Conservation (phyloP, 1,140 invertebrate species). For the Zaprionus camerounensis region DNA sequence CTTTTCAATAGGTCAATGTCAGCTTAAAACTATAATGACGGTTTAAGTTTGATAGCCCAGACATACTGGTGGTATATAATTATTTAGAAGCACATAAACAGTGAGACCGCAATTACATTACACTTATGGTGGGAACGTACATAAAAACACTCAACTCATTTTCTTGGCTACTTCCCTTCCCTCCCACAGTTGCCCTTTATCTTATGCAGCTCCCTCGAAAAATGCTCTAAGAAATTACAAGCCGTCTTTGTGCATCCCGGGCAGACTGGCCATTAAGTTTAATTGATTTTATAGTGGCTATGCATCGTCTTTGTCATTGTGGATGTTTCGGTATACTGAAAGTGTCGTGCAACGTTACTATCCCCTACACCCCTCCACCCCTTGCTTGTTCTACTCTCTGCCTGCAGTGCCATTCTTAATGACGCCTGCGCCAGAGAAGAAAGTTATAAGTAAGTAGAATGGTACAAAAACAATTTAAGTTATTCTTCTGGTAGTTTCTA, state of each 20-base stretch:
- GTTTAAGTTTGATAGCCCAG: conserved; percentile 7
- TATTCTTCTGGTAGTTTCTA: conserved; percentile 35
- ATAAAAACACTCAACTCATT: conserved; percentile 9
- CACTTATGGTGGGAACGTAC: conserved; percentile 11
- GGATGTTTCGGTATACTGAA: conserved; percentile 7
- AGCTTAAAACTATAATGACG: neutral
- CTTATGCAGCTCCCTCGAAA: neutral
- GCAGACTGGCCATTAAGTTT: conserved; percentile 60
- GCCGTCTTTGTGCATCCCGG: conserved; percentile 44
- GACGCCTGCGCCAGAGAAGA: conserved; percentile 30
- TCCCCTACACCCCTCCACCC: neutral
- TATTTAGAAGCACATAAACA: conserved; percentile 32
- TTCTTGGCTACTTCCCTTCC: neutral
- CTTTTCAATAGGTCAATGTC: neutral
- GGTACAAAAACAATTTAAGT: conserved; percentile 24
- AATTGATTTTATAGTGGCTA: conserved; percentile 67
- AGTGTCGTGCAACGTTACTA: conserved; percentile 4
- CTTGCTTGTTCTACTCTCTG: neutral
- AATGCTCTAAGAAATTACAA: conserved; percentile 28
- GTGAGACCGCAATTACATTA: conserved; percentile 43
- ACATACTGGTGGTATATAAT: conserved; percentile 16
- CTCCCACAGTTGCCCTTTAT: neutral
- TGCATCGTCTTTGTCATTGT: conserved; percentile 41
- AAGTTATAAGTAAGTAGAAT: conserved; percentile 13
- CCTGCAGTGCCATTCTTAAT: conserved; percentile 21